These are phyloP conservation scores for Porites rus DNA, from an alignment of 92 coral and sea anemone genomes.

Conservation along the genomic window DNA sequence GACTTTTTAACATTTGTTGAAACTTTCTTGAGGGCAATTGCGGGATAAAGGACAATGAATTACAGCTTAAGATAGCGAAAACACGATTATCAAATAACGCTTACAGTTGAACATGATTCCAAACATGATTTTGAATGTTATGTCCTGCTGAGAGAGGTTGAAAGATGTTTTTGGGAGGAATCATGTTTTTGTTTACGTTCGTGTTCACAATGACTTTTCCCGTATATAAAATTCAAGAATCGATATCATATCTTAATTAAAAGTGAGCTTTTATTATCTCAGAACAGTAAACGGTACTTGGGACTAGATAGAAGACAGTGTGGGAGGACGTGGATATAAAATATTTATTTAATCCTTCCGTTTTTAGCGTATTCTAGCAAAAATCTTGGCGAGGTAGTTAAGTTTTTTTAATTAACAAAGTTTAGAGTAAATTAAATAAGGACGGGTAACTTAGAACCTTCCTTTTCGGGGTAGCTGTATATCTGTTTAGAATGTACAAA, in stretches of 20 bases:
- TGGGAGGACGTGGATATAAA: no score
- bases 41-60: background rate
- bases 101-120: background rate
- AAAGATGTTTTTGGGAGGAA: background rate
- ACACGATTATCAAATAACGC: background rate
- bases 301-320: no score
- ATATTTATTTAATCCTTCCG: no score
- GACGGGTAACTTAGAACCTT: no score
- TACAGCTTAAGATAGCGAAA: background rate
- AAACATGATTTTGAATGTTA: background rate
- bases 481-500: no score
- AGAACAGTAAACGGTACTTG: no score
- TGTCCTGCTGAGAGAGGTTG: slow-evolving; percentile 10
- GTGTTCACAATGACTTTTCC: background rate
- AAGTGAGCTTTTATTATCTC: background rate
- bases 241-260: background rate
- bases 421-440: no score
- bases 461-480: no score
- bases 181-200: background rate
- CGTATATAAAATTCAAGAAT: background rate
- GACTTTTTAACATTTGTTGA: background rate
- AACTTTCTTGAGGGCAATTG: background rate
- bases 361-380: no score
- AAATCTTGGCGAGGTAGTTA: no score
- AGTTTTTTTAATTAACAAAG: no score